Percentiles rank a stretch among this genome's conserved stretches.
These are phyloP conservation scores for Globodera rostochiensis DNA, from an alignment of 1,140 invertebrate genomes.

Conservation along the genomic window DNA sequence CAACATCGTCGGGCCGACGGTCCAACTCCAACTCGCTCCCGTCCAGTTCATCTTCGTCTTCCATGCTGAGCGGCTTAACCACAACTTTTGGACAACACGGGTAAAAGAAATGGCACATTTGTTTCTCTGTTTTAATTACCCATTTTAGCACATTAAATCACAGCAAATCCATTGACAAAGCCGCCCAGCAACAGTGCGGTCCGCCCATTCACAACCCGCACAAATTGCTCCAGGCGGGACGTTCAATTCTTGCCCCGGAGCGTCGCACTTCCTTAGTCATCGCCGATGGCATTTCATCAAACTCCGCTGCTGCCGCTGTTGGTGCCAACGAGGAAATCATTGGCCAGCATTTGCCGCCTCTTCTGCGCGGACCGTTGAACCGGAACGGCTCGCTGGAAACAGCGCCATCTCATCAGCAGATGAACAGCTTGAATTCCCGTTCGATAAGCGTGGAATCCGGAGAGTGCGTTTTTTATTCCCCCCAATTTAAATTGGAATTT, in stretches of 20 bases:
- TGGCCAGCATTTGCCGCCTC: background rate
- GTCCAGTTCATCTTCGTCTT: background rate
- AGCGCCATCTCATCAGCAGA: background rate
- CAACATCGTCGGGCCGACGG: background rate
- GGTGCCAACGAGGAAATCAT: background rate
- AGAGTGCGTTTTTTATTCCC: background rate
- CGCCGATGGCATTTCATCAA: background rate
- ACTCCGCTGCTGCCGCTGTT: background rate
- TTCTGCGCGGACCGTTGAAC: background rate
- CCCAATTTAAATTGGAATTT: no score
- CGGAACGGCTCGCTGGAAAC: background rate
- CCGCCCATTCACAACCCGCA: slow-evolving; percentile 14
- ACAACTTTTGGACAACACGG: background rate
- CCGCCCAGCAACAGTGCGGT: background rate
- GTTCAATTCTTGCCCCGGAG: slow-evolving; percentile 17
- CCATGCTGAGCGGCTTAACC: background rate
- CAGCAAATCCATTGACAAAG: background rate
- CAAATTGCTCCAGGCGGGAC: slow-evolving; percentile 18
- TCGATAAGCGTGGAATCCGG: slow-evolving; percentile 15
- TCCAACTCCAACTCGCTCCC: background rate
- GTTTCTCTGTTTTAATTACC: background rate
- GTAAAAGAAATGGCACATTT: background rate
- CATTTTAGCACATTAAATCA: background rate
- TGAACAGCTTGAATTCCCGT: background rate
- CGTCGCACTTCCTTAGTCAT: background rate